Evolutionary conservation across 2,113 vertebrate species (phyloP), one percentile per base, ranked within the genome.

Genomic region (Poeciliopsis turrubarensis): DNA sequence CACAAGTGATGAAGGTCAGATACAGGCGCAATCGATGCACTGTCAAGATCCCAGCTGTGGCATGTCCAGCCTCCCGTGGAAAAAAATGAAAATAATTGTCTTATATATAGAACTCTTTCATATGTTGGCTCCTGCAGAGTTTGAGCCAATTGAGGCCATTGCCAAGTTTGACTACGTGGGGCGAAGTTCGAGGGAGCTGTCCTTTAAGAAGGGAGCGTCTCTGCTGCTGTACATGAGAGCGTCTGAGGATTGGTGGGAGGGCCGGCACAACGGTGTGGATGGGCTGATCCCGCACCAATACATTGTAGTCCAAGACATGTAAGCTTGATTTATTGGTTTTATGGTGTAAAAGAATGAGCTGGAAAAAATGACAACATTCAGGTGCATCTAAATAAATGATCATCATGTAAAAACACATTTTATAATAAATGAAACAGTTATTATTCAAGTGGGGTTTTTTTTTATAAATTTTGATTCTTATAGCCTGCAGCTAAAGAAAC

Each of bases 221-320:
- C 91, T 99, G 87, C 88, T 99, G 44, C 97, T 99, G 1, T 99
- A 97, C 86, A 94, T 96, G 72, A 92, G 97, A 8, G 97, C 97
- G 34, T 99, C 97, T 0, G 94, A 97, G 0, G 97, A 99, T 93
- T 99, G 97, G 97, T 99, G 97, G 97, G 97, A 99, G 92, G 97
- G 97, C 0, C 93, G 97, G 19, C 97, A 99, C 88, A 98, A 98
- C 0, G 97, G 97, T 13, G 88, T 97, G 17, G 97, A 98, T 0
- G 97, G 97, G 44, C 95, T 99, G 57, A 96, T 99, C 80, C 97
- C 97, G 0, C 97, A 99, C 79, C 97, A 98, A 92, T 99, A 99
- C 91, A 98, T 99, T 72, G 96, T 98, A 81, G 95, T 98, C 39
- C 97, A 99, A 85, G 97, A 99, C 95, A 96, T 96, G 97, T 99